These are phyloP conservation scores for Ichneumoninae sp. DNA, from an alignment of 2,888 invertebrate species.

Conservation along the genomic window DNA sequence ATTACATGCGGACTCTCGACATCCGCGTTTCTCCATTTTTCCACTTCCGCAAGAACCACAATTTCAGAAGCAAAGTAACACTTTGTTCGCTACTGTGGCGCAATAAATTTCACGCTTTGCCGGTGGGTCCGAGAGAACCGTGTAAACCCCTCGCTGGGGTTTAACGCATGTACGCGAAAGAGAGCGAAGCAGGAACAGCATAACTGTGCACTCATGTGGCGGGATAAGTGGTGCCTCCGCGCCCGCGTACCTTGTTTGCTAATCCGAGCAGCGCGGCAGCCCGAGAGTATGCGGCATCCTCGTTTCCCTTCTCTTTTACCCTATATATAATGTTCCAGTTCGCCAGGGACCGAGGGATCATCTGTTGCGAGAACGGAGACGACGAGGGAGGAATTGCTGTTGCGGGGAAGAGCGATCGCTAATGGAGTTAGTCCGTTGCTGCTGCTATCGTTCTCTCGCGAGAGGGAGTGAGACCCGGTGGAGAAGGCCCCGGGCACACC, in stretches of 20 bases:
- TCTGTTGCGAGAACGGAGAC: slow-evolving; percentile 55
- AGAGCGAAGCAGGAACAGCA: slow-evolving; percentile 26
- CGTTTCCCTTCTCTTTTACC: slow-evolving; percentile 3
- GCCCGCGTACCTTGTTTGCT: slow-evolving; percentile 76
- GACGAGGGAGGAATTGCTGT: slow-evolving; percentile 67
- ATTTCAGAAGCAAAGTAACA: slow-evolving; percentile 42
- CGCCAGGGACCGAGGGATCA: slow-evolving; percentile 56
- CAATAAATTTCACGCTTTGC: slow-evolving; percentile 48
- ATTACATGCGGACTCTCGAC: neutral
- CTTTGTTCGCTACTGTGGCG: slow-evolving; percentile 33
- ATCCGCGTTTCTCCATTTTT: neutral
- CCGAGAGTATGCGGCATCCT: slow-evolving; percentile 12
- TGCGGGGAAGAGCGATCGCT: slow-evolving; percentile 79
- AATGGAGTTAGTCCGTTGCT: slow-evolving; percentile 76
- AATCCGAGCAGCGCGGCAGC: slow-evolving; percentile 71
- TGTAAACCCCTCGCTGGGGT: slow-evolving; percentile 37
- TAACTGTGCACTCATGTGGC: slow-evolving; percentile 73
- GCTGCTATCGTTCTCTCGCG: neutral
- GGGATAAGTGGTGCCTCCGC: slow-evolving; percentile 77
- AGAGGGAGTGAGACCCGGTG: neutral
- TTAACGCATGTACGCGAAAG: slow-evolving; percentile 27
- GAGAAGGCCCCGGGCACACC: slow-evolving; percentile 56
- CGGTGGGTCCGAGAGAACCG: slow-evolving; percentile 21
- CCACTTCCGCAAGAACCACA: neutral
- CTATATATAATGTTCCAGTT: slow-evolving; percentile 1